Evolutionary conservation across 2,888 invertebrate genomes (phyloP), one percentile per base, ranked within the genome.

Genomic region (Drosophila mercatorum): DNA sequence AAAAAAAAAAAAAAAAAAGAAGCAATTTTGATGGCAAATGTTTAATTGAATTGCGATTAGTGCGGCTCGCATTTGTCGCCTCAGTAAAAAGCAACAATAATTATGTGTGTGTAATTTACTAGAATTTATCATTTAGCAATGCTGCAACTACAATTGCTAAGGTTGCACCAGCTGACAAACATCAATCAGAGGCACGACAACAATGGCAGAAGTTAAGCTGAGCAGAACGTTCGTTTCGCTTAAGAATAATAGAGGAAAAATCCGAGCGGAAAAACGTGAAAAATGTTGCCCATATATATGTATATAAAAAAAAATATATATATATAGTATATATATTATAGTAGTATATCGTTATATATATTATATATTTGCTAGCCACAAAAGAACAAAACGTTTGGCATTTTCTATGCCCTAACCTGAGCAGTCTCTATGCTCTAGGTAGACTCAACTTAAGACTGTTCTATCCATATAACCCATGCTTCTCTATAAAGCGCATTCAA

Each of bases 31-130:
- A 57, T 56, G 86, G 74, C 64, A 88, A 78, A 83, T 83, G 81
- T 78, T 81, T 84, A 87, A 83, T 84, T 89, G 89, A 87, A 87
- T 87, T 83, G 71, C 52, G 58, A 62, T 56, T 61, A 47, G 43
- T 44, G 41, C 63, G 38, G 28, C 38, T 36, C 34, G 69, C 65
- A 70, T 64, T 77, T 78, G 80, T 68, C 68, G 65, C 64, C 49
- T 43, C 46, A 56, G 53, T 7, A 47, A 28, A 14, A 26, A 2
- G 11, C 49, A 17, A 12, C 51, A 53, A 72, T 68, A 88, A 87
- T 83, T 84, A 84, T 84, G 75, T 86, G 72, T 74, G 72, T 74
- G 72, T 88, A 88, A 83, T 87, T 83, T 84, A 84, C 82, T 84
- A 89, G 66, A 76, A 53, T 72, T n/a, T 46, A 53, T 53, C 31